Evolutionary conservation across 2,888 invertebrate species (phyloP), one percentile per base, ranked within the genome.

Genomic region (Osedax fenrisi): DNA sequence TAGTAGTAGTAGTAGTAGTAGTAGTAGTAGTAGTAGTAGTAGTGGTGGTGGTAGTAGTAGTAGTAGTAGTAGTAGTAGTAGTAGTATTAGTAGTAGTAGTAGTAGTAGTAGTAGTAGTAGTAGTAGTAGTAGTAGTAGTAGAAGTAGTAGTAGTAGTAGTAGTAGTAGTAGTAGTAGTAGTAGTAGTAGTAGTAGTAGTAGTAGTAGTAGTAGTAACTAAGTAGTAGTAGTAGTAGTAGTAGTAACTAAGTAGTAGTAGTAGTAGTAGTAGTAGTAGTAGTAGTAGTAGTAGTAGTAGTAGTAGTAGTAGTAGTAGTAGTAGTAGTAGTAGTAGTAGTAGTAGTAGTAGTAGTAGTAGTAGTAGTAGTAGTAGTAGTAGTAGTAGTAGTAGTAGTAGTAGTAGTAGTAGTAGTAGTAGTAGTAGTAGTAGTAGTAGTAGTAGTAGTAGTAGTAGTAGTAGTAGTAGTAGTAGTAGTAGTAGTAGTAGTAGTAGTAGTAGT

Each of bases 141-240:
- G 56, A 17, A 56, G 56, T 56, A 0, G 56, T 56, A 56, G 56
- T 56, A 56, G 56, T 56, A 56, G 56, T 56, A 56, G 56, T 56
- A 56, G 56, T 56, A 56, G 56, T 56, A 56, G 56, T 56, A 56
- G 56, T 56, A 56, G 56, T 56, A 56, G 56, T 56, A 56, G 56
- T 56, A 56, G 56, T 56, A 56, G 56, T 56, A 56, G 56, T 56
- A 56, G 56, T 56, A 56, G 56, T 56, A 56, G 56, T 56, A 56
- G 56, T 56, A 56, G 56, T n/a, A 56, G 56, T 56, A 56, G 56
- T 56, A 56, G 56, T 56, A 56, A n/a, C 13, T 17, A n/a, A 56
- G 56, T n/a, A 56, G n/a, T 56, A 56, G 56, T 56, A 56, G 56
- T 56, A 56, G 56, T 56, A 56, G 56, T n/a, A n/a, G n/a, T 56